Evolutionary conservation across 2,888 invertebrate species (phyloP).

Genomic region (Conistra vaccinii): DNA sequence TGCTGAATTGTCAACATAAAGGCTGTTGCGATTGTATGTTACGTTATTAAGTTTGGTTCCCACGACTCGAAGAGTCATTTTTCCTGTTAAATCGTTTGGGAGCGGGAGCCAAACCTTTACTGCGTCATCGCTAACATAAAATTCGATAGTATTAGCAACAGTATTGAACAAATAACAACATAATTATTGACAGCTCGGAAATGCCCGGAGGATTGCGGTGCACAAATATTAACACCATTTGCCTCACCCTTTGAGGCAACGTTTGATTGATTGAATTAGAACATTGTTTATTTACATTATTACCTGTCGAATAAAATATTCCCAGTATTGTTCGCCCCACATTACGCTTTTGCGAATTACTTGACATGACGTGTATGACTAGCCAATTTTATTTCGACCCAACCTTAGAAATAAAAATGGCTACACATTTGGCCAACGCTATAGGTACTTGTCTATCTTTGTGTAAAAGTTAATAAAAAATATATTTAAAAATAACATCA

Average conservation of each 20-base stretch:
- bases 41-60: neutral
- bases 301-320: constrained; percentile 20
- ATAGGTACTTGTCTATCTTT: neutral
- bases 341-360: constrained; percentile 11
- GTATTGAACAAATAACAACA: constrained; percentile 36
- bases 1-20: neutral
- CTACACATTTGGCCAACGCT: neutral
- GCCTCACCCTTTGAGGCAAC: constrained; percentile 12
- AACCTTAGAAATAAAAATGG: no score
- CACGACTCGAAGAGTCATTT: neutral
- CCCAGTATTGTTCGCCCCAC: neutral
- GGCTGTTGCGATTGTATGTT: neutral
- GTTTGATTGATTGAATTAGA: constrained; percentile 44
- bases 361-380: constrained; percentile 3
- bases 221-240: constrained; percentile 40
- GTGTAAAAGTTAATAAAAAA: no score
- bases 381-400: constrained; percentile 6
- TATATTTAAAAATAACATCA: neutral
- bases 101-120: neutral
- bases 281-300: constrained; percentile 22
- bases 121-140: neutral
- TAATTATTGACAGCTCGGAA: constrained; percentile 30
- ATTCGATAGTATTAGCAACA: constrained; percentile 3
- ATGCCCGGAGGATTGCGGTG: constrained; percentile 17
- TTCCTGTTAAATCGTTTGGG: neutral